These are phyloP conservation scores for Cheirogaleus major DNA, from an alignment of 2,797 vertebrate genomes.

Conservation along the genomic window DNA sequence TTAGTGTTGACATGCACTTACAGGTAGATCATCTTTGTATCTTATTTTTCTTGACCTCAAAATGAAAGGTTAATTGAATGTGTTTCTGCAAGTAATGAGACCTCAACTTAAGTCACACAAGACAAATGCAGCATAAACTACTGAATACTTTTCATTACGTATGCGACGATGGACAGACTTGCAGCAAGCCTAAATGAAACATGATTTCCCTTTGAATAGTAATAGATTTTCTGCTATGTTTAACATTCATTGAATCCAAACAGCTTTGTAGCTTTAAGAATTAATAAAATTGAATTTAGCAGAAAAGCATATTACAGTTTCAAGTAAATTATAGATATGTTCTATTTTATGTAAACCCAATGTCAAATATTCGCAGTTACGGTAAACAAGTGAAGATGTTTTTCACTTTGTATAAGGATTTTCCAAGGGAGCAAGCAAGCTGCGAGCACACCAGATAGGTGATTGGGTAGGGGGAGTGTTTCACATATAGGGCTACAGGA, in stretches of 20 bases:
- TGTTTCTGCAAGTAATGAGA: constrained; percentile 28
- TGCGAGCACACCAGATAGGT: neutral
- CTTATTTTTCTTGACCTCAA: neutral
- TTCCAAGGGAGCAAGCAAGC: neutral
- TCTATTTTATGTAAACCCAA: neutral
- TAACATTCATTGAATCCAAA: constrained; percentile 2
- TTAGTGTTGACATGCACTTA: neutral
- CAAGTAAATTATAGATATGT: neutral
- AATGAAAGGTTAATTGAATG: constrained; percentile 40
- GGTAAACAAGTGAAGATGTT: neutral
- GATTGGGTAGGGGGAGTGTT: neutral
- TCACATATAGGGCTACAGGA: neutral
- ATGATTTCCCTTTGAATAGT: neutral
- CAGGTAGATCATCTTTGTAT: neutral
- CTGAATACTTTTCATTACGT: neutral
- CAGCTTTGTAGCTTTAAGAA: constrained; percentile 8
- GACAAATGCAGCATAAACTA: neutral
- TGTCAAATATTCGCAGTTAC: neutral
- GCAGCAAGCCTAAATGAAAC: neutral
- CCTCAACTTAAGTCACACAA: neutral
- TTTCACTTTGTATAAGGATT: neutral
- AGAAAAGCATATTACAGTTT: neutral
- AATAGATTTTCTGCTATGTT: constrained; percentile 37
- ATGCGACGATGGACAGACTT: neutral
- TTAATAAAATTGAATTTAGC: constrained; percentile 50